These are phyloP conservation scores for Corydoras maculifer DNA, from an alignment of 2,113 vertebrate species.

Conservation along the genomic window DNA sequence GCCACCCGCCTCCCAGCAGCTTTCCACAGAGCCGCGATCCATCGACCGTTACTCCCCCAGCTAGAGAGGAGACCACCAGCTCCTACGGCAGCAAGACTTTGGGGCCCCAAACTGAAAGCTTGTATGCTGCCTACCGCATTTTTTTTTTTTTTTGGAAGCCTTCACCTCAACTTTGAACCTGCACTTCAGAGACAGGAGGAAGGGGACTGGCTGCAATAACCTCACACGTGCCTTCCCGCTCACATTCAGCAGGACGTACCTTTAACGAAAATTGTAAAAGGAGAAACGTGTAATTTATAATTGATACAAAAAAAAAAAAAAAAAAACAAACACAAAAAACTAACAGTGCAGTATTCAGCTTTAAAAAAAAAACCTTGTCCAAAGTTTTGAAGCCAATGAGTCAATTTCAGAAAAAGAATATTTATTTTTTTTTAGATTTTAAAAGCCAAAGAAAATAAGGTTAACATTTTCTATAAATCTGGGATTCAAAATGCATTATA, in stretches of 20 bases:
- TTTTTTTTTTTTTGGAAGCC: conserved; percentile 36
- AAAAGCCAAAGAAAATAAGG: conserved; percentile 59
- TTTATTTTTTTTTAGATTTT: conserved; percentile 58
- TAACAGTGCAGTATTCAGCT: conserved; percentile 65
- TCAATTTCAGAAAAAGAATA: conserved; percentile 59
- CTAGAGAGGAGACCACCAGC: conserved; percentile 57
- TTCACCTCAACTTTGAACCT: conserved; percentile 65
- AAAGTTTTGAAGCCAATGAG: conserved; percentile 64
- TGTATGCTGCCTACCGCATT: conserved; percentile 63
- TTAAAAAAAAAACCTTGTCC: conserved; percentile 47
- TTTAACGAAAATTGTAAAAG: conserved; percentile 46
- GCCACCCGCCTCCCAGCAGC: conserved; percentile 65
- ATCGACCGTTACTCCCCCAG: conserved; percentile 90
- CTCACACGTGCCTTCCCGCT: conserved; percentile 64
- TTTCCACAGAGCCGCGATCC: conserved; percentile 72
- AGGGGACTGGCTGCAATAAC: conserved; percentile 52
- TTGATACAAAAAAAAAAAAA: conserved; percentile 54
- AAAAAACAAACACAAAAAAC: conserved; percentile 49
- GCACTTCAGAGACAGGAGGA: conserved; percentile 60
- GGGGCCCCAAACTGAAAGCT: conserved; percentile 52
- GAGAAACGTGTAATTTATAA: conserved; percentile 56
- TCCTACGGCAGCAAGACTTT: not conserved
- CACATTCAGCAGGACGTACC: conserved; percentile 53
- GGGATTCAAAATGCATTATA: too few species aligned
- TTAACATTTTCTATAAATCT: conserved; percentile 25